A percentile compares a stretch with the other conserved stretches of the same genome.
phyloP scores from a whole-genome alignment of 2,888 invertebrate genomes.

The Ormyrus labotus region DNA sequence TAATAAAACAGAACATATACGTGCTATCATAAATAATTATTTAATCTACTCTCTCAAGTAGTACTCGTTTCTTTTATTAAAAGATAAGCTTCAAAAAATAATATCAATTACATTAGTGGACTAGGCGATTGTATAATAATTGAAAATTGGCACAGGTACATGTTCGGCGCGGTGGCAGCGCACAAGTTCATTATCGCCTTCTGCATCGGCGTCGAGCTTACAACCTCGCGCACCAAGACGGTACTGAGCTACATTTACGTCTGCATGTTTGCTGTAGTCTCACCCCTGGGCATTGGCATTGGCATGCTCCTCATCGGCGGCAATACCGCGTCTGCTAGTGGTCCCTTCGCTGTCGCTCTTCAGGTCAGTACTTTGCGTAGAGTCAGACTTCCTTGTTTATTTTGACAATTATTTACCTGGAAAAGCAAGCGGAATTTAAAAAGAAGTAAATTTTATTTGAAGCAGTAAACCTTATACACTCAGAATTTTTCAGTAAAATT shows the following conservation, averaged over 20 bases:
- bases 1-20: no score
- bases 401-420: background rate
- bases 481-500: no score
- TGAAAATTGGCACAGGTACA: slow-evolving; percentile 78
- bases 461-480: no score
- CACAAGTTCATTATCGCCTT: slow-evolving; percentile 93
- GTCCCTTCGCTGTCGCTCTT: slow-evolving; percentile 76
- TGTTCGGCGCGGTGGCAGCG: slow-evolving; percentile 89
- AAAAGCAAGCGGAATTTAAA: no score
- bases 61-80: no score
- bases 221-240: slow-evolving; percentile 83
- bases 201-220: slow-evolving; percentile 90
- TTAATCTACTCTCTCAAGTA: no score
- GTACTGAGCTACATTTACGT: slow-evolving; percentile 82
- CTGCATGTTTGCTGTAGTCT: slow-evolving; percentile 86
- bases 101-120: no score
- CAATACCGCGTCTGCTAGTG: slow-evolving; percentile 78
- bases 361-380: slow-evolving; percentile 63
- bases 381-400: background rate
- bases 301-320: slow-evolving; percentile 82
- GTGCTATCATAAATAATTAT: no score
- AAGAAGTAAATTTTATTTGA: no score
- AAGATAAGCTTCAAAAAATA: no score
- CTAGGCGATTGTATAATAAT: no score
- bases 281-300: slow-evolving; percentile 87